phyloP scores from a whole-genome alignment of 2,888 invertebrate genomes.

The Malachius bipustulatus region DNA sequence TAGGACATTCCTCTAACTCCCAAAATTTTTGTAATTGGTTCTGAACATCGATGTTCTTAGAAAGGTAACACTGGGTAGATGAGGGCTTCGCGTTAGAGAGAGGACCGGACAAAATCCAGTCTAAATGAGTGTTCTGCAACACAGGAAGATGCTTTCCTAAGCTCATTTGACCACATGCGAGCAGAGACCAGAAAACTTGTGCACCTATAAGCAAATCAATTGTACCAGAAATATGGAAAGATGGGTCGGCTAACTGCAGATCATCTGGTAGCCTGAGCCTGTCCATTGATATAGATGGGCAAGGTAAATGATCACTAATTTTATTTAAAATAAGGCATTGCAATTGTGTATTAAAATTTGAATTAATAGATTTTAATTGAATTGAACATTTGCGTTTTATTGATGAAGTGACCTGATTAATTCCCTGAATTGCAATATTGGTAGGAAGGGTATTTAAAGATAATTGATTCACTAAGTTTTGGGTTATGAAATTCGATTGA shows the following conservation, averaged over 20 bases:
- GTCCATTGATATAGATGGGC: neutral
- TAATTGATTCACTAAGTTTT: neutral
- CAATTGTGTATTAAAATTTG: neutral
- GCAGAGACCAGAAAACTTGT: neutral
- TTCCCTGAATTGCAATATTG: constrained; percentile 2
- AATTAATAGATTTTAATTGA: neutral
- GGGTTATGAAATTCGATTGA: constrained; percentile 6
- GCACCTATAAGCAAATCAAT: constrained; percentile 5
- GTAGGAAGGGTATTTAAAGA: neutral
- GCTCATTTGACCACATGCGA: neutral
- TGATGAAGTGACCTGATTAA: neutral
- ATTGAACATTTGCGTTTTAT: neutral
- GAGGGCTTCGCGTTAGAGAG: neutral
- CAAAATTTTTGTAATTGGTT: neutral
- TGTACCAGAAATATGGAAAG: neutral
- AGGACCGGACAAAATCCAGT: neutral
- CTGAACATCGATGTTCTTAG: neutral
- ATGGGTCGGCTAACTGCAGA: constrained; percentile 3
- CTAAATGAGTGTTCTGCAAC: neutral
- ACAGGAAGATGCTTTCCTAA: constrained; percentile 4
- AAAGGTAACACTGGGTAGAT: neutral
- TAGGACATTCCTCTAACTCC: constrained; percentile 5
- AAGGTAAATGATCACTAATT: constrained; percentile 4
- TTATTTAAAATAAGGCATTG: neutral
- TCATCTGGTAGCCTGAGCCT: neutral